Evolutionary conservation across 2,888 invertebrate species (phyloP).

Genomic region (Tridacna gigas): DNA sequence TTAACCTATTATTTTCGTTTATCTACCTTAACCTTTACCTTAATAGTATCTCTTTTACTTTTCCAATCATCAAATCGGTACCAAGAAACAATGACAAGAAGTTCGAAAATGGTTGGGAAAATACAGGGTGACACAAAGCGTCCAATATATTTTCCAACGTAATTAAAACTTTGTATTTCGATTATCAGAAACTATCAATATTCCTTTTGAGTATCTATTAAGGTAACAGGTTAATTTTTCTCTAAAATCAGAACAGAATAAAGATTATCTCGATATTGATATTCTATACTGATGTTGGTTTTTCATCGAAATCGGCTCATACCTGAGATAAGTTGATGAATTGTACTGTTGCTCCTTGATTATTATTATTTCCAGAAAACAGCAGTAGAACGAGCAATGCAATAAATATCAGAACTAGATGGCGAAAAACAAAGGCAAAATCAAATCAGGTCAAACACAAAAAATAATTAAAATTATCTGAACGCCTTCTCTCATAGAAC

Average conservation of each 20-base stretch:
- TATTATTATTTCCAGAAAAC: background rate
- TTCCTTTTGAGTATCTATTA: too few species aligned
- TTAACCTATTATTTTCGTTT: too few species aligned
- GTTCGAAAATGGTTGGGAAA: too few species aligned
- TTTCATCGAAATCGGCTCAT: conserved; percentile 25
- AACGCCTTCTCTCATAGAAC: background rate
- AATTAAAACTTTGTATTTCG: too few species aligned
- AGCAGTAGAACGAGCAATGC: background rate
- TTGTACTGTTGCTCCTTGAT: conserved; percentile 14
- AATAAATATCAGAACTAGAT: background rate
- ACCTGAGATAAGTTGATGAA: conserved; percentile 6
- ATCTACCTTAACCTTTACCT: background rate
- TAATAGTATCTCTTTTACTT: background rate
- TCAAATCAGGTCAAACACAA: background rate
- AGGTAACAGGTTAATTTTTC: background rate
- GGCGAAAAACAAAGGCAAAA: background rate
- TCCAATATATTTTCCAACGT: too few species aligned
- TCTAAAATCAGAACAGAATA: background rate
- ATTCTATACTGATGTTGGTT: background rate
- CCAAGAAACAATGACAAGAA: background rate
- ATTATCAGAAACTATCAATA: too few species aligned
- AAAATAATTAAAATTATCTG: background rate
- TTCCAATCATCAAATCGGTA: background rate
- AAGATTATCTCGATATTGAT: background rate
- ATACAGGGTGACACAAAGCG: too few species aligned